Percentiles rank a stretch among this genome's conserved stretches.
These are phyloP conservation scores for Cinclus cinclus DNA, from an alignment of 2,113 vertebrate species.

Conservation along the genomic window DNA sequence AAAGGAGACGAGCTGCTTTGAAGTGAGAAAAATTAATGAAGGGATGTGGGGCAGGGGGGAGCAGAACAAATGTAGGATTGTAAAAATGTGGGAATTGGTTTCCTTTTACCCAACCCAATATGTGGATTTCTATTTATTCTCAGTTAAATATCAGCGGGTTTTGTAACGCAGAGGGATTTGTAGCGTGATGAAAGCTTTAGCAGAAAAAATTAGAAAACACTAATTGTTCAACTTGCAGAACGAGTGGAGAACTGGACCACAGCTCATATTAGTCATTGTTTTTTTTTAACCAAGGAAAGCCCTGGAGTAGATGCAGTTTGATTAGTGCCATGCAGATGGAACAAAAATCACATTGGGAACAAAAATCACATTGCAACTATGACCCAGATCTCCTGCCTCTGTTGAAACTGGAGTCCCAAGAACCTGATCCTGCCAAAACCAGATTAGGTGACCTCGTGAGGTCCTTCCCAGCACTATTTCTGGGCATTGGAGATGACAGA, in stretches of 20 bases:
- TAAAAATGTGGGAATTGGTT: neutral
- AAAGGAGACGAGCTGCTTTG: neutral
- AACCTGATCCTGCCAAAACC: neutral
- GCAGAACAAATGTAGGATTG: neutral
- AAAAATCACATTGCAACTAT: neutral
- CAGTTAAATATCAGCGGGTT: neutral
- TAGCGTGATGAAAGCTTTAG: neutral
- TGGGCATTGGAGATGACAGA: neutral
- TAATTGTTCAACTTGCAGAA: neutral
- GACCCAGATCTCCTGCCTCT: neutral
- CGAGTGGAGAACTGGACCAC: neutral
- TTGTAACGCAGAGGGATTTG: neutral
- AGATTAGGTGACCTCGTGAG: neutral
- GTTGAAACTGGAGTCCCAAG: neutral
- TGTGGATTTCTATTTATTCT: neutral
- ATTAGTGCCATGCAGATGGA: neutral
- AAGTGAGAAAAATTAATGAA: neutral
- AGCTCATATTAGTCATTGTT: neutral
- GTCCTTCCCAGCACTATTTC: neutral
- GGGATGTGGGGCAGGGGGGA: rapidly evolving
- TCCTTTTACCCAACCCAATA: neutral
- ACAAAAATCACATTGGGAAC: neutral
- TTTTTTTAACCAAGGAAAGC: neutral
- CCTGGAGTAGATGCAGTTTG: neutral
- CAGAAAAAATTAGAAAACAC: neutral